Percentiles rank a stretch among this genome's conserved stretches.
These are phyloP conservation scores for Peromyscus aztecus DNA, from an alignment of 2,797 vertebrate species.

Conservation along the genomic window DNA sequence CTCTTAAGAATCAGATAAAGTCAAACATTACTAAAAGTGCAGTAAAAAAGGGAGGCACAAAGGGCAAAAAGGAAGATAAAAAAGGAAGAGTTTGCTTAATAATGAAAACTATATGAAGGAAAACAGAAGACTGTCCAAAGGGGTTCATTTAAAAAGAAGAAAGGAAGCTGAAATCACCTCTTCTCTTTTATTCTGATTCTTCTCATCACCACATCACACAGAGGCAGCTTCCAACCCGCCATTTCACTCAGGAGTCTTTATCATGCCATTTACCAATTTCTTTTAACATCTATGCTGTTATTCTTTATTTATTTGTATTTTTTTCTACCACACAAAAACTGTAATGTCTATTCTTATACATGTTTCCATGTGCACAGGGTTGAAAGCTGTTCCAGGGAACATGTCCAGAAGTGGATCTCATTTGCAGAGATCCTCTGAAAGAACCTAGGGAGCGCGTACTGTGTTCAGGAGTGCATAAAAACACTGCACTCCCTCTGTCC, in stretches of 20 bases:
- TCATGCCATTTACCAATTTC: not conserved
- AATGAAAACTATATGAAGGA: not conserved
- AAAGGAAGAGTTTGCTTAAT: too few species aligned
- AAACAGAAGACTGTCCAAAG: not conserved
- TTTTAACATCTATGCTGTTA: not conserved
- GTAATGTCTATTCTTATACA: not conserved
- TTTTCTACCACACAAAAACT: not conserved
- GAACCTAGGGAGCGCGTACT: not conserved
- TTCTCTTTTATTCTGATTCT: not conserved
- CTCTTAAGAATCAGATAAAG: not conserved
- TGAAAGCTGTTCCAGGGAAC: conserved; percentile 4
- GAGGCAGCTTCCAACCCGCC: not conserved
- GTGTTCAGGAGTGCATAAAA: not conserved
- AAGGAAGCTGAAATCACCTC: not conserved
- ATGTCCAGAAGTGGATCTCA: not conserved
- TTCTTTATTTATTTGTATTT: not conserved
- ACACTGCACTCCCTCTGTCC: not conserved
- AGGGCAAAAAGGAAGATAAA: not conserved
- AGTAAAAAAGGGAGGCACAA: not conserved
- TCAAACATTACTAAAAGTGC: not conserved
- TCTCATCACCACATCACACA: not conserved
- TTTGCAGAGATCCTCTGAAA: not conserved
- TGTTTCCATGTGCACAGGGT: not conserved
- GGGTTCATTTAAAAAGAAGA: not conserved
- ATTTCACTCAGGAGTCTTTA: not conserved